Conservation (phyloP, 2,113 vertebrate genomes). For the Bucco capensis region DNA sequence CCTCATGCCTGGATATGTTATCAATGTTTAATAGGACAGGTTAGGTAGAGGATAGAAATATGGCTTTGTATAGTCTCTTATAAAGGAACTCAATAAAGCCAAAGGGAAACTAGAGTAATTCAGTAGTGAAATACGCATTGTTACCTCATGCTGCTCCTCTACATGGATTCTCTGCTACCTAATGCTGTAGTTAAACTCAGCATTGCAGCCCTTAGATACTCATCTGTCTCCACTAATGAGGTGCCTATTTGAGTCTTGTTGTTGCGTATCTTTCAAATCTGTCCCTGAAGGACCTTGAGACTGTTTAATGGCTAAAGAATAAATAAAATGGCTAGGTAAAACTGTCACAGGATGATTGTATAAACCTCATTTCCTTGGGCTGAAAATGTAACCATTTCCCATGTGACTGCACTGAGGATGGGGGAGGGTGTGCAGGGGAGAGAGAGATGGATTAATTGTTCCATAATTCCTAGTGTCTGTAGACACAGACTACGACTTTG, state of each 20-base stretch:
- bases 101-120: neutral
- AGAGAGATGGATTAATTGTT: neutral
- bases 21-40: neutral
- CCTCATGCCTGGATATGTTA: neutral
- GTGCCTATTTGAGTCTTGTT: neutral
- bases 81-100: rapidly evolving
- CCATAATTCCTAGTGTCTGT: neutral
- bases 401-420: neutral
- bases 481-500: neutral
- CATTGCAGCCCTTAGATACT: neutral
- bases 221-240: neutral
- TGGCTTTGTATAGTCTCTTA: neutral
- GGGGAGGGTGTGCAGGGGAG: neutral
- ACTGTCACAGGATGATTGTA: neutral
- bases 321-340: neutral
- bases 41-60: neutral
- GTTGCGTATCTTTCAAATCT: conserved; percentile 2
- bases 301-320: neutral
- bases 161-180: neutral
- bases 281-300: neutral
- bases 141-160: neutral
- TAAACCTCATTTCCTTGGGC: conserved; percentile 8
- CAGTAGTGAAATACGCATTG: neutral
- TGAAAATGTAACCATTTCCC: conserved; percentile 7
- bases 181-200: neutral